These are phyloP conservation scores for Mirounga angustirostris DNA, from an alignment of 2,113 vertebrate species.

Conservation along the genomic window DNA sequence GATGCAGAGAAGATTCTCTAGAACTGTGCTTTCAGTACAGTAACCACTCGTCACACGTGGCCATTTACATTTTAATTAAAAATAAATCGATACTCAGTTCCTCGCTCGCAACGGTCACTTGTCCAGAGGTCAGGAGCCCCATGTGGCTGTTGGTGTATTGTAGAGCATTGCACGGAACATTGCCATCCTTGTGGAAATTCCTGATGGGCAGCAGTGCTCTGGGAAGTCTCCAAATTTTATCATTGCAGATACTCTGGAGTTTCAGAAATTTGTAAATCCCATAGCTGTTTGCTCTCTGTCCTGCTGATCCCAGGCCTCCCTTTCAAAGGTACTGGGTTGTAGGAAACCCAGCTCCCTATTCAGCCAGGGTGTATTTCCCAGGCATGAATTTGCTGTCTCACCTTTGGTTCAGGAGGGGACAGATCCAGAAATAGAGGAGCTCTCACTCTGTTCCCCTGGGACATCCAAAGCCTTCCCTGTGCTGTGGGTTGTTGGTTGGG, in stretches of 20 bases:
- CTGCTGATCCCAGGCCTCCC: not conserved
- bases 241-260: too few species aligned
- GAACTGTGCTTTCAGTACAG: not conserved
- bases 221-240: not conserved
- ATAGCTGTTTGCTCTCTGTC: fast-evolving
- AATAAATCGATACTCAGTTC: not conserved
- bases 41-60: too few species aligned
- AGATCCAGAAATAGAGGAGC: not conserved
- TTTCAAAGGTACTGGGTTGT: not conserved
- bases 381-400: not conserved
- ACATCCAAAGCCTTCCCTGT: not conserved
- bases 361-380: fast-evolving
- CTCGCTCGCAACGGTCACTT: fast-evolving
- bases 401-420: not conserved
- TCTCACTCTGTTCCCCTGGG: fast-evolving
- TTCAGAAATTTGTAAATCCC: not conserved
- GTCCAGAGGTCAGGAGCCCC: too few species aligned
- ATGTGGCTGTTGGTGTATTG: fast-evolving
- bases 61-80: not conserved
- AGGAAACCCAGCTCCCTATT: fast-evolving
- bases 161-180: fast-evolving
- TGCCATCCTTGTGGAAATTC: not conserved
- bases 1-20: too few species aligned
- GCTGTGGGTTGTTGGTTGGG: not conserved
- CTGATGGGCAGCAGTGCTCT: not conserved